Evolutionary conservation across 2,888 invertebrate species (phyloP), one percentile per base, ranked within the genome.

Genomic region (Adelphocoris suturalis): DNA sequence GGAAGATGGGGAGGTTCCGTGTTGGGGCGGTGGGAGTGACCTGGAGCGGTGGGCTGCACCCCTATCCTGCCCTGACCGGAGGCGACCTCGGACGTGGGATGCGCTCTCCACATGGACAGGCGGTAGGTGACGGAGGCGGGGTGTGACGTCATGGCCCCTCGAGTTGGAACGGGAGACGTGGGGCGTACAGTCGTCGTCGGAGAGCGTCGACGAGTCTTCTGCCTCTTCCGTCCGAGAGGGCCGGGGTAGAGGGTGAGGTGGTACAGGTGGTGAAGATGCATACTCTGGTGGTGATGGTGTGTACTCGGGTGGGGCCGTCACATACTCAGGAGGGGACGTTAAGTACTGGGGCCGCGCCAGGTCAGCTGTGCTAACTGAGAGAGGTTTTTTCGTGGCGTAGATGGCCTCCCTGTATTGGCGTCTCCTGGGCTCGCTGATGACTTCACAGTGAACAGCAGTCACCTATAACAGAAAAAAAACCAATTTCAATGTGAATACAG

Each of bases 61-160:
- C 92, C 90, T 27, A 92, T 93, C 90, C 92, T 92, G 28, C 92
- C 92, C 89, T 4, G 37, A 37, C 92, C 91, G 87, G 93, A 91
- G 61, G 92, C 93, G 16, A 92, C 92, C 86, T 91, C 92, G 82
- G 89, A 92, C 28, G 91, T 94, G 0, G 13, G 61, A 19, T 95
- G 95, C 91, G 95, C 94, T 92, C 95, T 95, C 93, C 95, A 95
- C 0, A 95, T 95, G 52, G 95, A 94, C 0, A 95, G 95, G 14
- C 95, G 95, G 4, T 95, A 95, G 92, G 95, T 94, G 92, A 94
- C 95, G 2, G 93, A 93, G 93, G 93, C 93, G 14, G 0, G 92
- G 91, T 37, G 91, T 91, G 55, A 93, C 93, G 89, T 94, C 93
- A 89, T 94, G 94, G 5, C 94, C 93, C n/a, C 94, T 92, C 14